Evolutionary conservation across 2,113 vertebrate species (phyloP).

Genomic region (Myocastor coypus): DNA sequence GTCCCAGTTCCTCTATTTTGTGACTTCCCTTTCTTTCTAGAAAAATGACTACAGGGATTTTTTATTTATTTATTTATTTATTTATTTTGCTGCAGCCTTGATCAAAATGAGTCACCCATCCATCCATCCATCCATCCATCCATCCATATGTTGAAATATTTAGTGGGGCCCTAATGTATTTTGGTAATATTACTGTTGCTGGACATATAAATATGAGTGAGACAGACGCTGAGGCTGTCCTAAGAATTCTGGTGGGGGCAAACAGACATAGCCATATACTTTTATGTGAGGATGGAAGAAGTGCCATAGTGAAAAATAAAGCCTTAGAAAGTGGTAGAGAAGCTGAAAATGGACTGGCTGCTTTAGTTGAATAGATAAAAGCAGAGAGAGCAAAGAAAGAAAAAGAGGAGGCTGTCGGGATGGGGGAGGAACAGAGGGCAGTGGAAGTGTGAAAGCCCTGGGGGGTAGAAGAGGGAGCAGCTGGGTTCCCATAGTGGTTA

Average conservation of each 20-base stretch:
- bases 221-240: not conserved
- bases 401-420: not conserved
- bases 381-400: not conserved
- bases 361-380: not conserved
- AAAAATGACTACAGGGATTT: not conserved
- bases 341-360: no score
- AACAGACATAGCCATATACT: not conserved
- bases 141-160: not conserved
- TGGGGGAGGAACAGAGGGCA: not conserved
- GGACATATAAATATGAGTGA: not conserved
- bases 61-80: no score
- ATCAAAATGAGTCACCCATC: not conserved
- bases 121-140: no score
- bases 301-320: not conserved
- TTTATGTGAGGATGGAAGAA: not conserved
- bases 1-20: not conserved
- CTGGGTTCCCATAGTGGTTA: no score
- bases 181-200: not conserved
- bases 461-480: not conserved
- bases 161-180: not conserved
- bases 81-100: no score
- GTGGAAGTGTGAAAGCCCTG: not conserved
- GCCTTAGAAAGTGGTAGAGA: not conserved
- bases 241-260: not conserved
- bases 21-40: not conserved